These are phyloP conservation scores for Neodiprion virginianus DNA, from an alignment of 1,140 invertebrate genomes.

Conservation along the genomic window DNA sequence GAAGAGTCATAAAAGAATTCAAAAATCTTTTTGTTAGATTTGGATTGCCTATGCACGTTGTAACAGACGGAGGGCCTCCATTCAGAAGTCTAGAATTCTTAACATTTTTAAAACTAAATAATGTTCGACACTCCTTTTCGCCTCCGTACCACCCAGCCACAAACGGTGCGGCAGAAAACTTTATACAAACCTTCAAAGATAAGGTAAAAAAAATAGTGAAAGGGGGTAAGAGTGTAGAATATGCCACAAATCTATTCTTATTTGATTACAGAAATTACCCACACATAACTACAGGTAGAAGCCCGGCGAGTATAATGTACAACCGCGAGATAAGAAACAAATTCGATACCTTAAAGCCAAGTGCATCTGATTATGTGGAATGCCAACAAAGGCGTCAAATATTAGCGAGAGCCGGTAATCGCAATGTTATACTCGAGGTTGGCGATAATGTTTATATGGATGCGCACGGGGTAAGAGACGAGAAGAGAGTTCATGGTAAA, in stretches of 20 bases:
- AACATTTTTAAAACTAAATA: constrained; percentile 30
- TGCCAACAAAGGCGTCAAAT: constrained; percentile 8
- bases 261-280: constrained; percentile 18
- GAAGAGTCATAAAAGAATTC: constrained; percentile 14
- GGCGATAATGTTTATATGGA: constrained; percentile 16
- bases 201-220: constrained; percentile 36
- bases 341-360: constrained; percentile 16
- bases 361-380: neutral
- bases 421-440: constrained; percentile 9
- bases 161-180: constrained; percentile 43
- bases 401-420: constrained; percentile 10
- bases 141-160: constrained; percentile 34
- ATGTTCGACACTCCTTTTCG: constrained; percentile 33
- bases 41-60: constrained; percentile 28
- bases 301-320: constrained; percentile 18
- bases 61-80: constrained; percentile 32
- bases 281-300: constrained; percentile 20
- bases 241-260: constrained; percentile 16
- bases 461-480: constrained; percentile 10
- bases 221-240: constrained; percentile 10
- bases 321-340: constrained; percentile 16
- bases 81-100: constrained; percentile 34
- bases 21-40: constrained; percentile 13
- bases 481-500: constrained; percentile 13
- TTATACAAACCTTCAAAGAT: constrained; percentile 41